Conservation (phyloP, 2,797 vertebrate genomes). For the Sciaenops ocellatus region DNA sequence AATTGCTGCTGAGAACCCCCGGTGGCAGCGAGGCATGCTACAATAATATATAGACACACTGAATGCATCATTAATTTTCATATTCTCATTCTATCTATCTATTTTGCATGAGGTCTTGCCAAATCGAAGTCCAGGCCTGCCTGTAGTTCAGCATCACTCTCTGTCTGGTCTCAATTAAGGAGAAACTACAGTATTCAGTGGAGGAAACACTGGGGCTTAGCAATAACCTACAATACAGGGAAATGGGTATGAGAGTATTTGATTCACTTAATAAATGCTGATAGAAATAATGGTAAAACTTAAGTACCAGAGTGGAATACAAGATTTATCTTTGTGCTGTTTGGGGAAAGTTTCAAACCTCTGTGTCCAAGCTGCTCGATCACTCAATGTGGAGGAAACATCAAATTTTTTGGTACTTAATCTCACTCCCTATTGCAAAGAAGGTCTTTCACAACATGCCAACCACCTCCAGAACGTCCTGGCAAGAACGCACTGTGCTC, state of each 20-base stretch:
- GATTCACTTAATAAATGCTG: neutral
- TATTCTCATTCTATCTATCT: neutral
- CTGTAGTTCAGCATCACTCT: conserved; percentile 37
- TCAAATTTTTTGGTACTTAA: conserved; percentile 37
- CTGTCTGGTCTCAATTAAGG: conserved; percentile 56
- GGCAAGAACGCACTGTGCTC: conserved; percentile 45
- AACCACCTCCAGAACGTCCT: conserved; percentile 51
- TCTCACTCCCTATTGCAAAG: conserved; percentile 25
- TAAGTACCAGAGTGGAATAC: neutral
- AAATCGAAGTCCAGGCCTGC: conserved; percentile 19
- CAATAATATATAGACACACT: neutral
- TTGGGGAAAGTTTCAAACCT: conserved; percentile 16
- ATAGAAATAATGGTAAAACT: neutral
- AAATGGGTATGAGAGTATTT: conserved; percentile 4
- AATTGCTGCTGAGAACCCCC: too few species aligned
- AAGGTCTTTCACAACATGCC: conserved; percentile 65
- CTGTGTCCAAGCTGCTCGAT: conserved; percentile 16
- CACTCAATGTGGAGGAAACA: conserved; percentile 25
- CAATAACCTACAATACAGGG: neutral
- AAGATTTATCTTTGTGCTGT: neutral
- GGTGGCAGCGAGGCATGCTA: too few species aligned
- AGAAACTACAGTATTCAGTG: conserved; percentile 1
- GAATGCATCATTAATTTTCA: neutral
- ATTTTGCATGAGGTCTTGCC: conserved; percentile 16
- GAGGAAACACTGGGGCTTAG: conserved; percentile 18